phyloP scores from a whole-genome alignment of 2,113 vertebrate genomes.

The Dromiciops gliroides region DNA sequence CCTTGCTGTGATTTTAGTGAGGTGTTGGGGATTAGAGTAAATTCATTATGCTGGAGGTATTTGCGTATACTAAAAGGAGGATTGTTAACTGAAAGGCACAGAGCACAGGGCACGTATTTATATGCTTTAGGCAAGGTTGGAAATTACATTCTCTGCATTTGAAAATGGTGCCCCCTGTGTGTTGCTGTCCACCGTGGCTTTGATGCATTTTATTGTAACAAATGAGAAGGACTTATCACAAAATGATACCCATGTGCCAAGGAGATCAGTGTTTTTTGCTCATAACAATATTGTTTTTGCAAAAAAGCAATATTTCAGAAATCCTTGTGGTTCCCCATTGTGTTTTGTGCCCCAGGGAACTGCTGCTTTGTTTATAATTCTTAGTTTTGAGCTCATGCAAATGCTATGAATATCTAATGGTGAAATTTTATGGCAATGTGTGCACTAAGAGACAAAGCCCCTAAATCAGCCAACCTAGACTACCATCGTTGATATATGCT shows the following conservation, averaged over 20 bases:
- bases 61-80: not conserved
- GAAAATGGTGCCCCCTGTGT: not conserved
- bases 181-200: not conserved
- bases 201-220: not conserved
- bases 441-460: not conserved
- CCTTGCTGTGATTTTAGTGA: not conserved
- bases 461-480: not conserved
- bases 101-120: not conserved
- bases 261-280: not conserved
- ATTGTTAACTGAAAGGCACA: constrained; percentile 14
- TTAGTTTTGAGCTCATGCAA: constrained; percentile 16
- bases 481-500: not conserved
- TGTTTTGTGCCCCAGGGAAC: not conserved
- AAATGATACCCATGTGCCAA: not conserved
- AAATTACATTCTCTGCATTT: not conserved
- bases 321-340: not conserved
- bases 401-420: not conserved
- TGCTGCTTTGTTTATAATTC: not conserved
- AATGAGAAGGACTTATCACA: constrained; percentile 1
- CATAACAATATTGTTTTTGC: not conserved
- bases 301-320: not conserved
- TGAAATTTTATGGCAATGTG: not conserved
- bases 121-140: not conserved
- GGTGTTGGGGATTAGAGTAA: not conserved
- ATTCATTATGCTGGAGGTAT: not conserved